These are phyloP conservation scores for Adelognathus sp. DNA, from an alignment of 2,888 invertebrate species.

Conservation along the genomic window DNA sequence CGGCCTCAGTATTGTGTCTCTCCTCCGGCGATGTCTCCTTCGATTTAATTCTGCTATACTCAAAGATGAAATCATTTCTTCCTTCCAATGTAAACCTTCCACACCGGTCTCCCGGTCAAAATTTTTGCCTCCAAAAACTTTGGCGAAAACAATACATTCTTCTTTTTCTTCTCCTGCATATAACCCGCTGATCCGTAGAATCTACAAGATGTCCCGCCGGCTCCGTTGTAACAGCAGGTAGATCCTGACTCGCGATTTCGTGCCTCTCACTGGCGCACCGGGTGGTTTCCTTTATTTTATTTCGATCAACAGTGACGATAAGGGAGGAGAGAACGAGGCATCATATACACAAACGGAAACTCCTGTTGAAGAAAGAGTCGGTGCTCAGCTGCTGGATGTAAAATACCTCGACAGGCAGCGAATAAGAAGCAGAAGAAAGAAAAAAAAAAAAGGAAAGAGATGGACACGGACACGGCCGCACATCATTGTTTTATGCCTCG, in stretches of 20 bases:
- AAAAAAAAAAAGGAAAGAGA: too few species aligned
- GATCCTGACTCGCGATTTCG: background rate
- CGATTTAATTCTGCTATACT: too few species aligned
- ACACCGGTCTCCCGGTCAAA: too few species aligned
- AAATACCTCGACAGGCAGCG: constrained; percentile 31
- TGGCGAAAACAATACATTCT: background rate
- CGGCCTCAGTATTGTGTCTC: too few species aligned
- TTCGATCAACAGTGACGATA: constrained; percentile 49
- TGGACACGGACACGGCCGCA: constrained; percentile 44
- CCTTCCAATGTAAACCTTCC: too few species aligned
- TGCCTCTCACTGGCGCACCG: constrained; percentile 5
- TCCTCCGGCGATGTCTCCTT: too few species aligned
- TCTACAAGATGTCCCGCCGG: constrained; percentile 9
- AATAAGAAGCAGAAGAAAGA: too few species aligned
- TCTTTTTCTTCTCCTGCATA: background rate
- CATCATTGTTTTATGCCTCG: constrained; percentile 51
- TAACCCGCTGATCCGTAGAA: constrained; percentile 33
- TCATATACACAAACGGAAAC: background rate
- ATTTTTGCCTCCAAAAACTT: too few species aligned
- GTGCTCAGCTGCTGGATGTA: background rate
- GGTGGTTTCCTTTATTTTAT: constrained; percentile 49
- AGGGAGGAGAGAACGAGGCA: constrained; percentile 40
- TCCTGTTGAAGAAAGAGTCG: background rate
- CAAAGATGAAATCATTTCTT: too few species aligned
- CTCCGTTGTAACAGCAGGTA: background rate